A percentile compares a stretch with the other conserved stretches of the same genome.
These are phyloP conservation scores for Drosophila bunnanda DNA, from an alignment of 2,888 invertebrate genomes.

Conservation along the genomic window DNA sequence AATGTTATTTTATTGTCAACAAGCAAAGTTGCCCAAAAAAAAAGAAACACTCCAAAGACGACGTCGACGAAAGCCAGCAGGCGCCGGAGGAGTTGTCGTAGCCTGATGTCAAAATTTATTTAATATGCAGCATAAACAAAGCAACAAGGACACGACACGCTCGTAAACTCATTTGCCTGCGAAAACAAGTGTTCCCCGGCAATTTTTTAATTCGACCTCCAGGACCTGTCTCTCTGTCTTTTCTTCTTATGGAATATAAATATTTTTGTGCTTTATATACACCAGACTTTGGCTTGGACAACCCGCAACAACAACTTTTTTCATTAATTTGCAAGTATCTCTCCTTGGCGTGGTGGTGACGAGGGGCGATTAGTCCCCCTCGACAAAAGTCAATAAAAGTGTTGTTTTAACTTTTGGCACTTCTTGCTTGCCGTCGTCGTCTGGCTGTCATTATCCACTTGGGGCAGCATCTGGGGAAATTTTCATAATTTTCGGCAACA, in stretches of 20 bases:
- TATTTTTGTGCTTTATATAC: slow-evolving; percentile 59
- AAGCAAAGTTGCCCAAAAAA: slow-evolving; percentile 57
- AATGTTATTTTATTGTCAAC: slow-evolving; percentile 81
- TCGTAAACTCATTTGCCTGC: slow-evolving; percentile 71
- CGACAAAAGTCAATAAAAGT: slow-evolving; percentile 39
- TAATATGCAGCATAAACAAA: slow-evolving; percentile 78
- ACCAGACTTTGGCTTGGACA: slow-evolving; percentile 27
- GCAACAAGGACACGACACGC: slow-evolving; percentile 70
- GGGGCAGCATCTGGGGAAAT: slow-evolving; percentile 35
- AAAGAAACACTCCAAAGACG: slow-evolving; percentile 28
- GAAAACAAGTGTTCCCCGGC: slow-evolving; percentile 44
- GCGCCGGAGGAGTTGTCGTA: slow-evolving; percentile 24
- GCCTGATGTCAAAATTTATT: slow-evolving; percentile 65
- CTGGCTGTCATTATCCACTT: slow-evolving; percentile 68
- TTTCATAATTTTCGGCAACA: slow-evolving; percentile 56
- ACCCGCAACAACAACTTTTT: slow-evolving; percentile 60
- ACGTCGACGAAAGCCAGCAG: slow-evolving; percentile 24
- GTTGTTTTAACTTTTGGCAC: slow-evolving; percentile 67
- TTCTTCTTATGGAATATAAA: slow-evolving; percentile 60
- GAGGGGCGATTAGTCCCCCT: slow-evolving; percentile 55
- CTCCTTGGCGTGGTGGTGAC: background rate
- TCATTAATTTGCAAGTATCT: slow-evolving; percentile 65
- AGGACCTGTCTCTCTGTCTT: slow-evolving; percentile 63
- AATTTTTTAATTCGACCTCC: slow-evolving; percentile 76
- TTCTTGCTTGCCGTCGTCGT: slow-evolving; percentile 38